These are phyloP conservation scores for Mesoligia furuncula DNA, from an alignment of 2,888 invertebrate genomes.

Conservation along the genomic window DNA sequence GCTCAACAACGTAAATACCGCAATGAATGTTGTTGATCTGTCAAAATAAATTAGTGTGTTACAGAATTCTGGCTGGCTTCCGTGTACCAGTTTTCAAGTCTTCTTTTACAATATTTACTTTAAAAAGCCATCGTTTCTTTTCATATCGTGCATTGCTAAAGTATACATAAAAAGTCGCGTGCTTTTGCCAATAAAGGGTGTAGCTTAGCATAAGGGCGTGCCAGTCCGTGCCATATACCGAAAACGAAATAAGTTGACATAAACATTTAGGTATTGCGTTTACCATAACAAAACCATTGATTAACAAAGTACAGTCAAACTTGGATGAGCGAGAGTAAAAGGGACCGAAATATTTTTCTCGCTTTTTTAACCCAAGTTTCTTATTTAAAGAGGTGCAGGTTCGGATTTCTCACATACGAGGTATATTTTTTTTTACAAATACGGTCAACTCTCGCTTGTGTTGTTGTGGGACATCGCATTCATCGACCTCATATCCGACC, in stretches of 20 bases:
- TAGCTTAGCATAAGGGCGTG: constrained; percentile 58
- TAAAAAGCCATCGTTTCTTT: neutral
- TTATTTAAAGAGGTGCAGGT: neutral
- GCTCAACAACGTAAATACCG: neutral
- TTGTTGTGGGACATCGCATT: neutral
- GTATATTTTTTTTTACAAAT: too few species aligned
- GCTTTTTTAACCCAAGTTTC: neutral
- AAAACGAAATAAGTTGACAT: neutral
- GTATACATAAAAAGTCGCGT: constrained; percentile 63
- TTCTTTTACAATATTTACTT: neutral
- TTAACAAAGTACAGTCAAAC: neutral
- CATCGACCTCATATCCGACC: too few species aligned
- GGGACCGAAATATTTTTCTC: neutral
- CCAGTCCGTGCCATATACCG: constrained; percentile 57
- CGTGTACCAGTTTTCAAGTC: neutral
- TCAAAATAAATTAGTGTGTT: too few species aligned
- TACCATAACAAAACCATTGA: neutral
- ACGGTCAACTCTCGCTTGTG: neutral
- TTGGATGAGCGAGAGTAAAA: neutral
- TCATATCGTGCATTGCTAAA: constrained; percentile 28
- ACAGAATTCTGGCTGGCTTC: neutral
- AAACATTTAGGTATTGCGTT: neutral
- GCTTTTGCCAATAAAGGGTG: constrained; percentile 56
- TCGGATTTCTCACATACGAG: too few species aligned
- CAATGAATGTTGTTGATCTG: neutral